Evolutionary conservation across 2,888 invertebrate species (phyloP).

Genomic region (Phragmatobia fuliginosa): DNA sequence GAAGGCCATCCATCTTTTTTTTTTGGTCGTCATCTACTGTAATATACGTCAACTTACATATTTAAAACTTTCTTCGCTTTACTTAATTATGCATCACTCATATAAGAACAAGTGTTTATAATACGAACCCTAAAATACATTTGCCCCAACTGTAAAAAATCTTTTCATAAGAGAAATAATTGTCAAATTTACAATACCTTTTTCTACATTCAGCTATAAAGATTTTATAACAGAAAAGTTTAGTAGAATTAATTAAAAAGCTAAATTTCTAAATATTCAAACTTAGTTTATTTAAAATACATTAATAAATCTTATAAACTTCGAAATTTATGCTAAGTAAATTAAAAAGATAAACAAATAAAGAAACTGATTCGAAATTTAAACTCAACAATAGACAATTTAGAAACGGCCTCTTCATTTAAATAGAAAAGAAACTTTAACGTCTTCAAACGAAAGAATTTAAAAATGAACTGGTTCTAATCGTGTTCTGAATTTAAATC

Average conservation of each 20-base stretch:
- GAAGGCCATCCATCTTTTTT: too few relatives aligned
- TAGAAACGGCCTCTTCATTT: background rate
- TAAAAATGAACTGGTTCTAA: slow-evolving; percentile 36
- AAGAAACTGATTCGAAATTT: slow-evolving; percentile 12
- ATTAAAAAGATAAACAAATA: slow-evolving; percentile 5
- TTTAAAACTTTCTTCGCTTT: too few relatives aligned
- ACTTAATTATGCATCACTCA: too few relatives aligned
- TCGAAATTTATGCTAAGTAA: background rate
- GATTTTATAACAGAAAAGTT: background rate
- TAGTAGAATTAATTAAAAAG: background rate
- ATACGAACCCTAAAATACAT: too few relatives aligned
- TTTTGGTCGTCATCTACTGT: too few relatives aligned
- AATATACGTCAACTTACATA: too few relatives aligned
- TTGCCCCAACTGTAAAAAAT: background rate
- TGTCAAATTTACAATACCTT: slow-evolving; percentile 14
- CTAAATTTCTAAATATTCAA: background rate
- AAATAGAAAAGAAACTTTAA: slow-evolving; percentile 13
- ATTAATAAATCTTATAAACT: background rate
- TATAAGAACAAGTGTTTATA: too few relatives aligned
- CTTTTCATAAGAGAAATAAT: background rate
- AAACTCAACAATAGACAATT: slow-evolving; percentile 9
- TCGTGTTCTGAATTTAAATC: slow-evolving; percentile 48
- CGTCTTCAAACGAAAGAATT: slow-evolving; percentile 25
- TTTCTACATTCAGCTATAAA: background rate
- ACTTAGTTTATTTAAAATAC: background rate